Conservation (phyloP, 30 jellyfish, hydroid and myxozoan genomes). For the Cassiopea andromeda region DNA sequence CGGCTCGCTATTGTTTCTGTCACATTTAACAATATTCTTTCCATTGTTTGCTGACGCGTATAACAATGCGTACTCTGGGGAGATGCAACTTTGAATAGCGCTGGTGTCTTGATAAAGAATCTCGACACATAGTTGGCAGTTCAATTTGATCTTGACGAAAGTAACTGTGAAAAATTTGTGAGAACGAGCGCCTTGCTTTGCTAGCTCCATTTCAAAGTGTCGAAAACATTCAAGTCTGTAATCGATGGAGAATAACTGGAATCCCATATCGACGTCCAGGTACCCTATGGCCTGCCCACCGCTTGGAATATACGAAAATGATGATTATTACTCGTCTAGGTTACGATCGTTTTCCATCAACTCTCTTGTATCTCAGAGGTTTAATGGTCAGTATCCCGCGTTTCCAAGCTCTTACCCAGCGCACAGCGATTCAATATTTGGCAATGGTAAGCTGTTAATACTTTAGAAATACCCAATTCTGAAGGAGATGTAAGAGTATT, state of each 20-base stretch:
- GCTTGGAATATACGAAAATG: slow-evolving; percentile 74
- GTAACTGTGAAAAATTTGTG: slow-evolving; percentile 77
- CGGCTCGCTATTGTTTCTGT: slow-evolving; percentile 61
- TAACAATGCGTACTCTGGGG: slow-evolving; percentile 78
- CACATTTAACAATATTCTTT: slow-evolving; percentile 56
- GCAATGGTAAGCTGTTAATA: slow-evolving; percentile 48
- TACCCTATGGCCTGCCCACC: slow-evolving; percentile 70
- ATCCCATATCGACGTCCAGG: slow-evolving; percentile 77
- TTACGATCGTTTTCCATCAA: slow-evolving; percentile 76
- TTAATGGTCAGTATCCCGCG: slow-evolving; percentile 51
- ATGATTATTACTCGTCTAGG: slow-evolving; percentile 66
- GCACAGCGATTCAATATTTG: slow-evolving; percentile 42
- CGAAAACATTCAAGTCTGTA: slow-evolving; percentile 73
- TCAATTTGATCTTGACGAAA: slow-evolving; percentile 71
- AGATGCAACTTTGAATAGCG: slow-evolving; percentile 59
- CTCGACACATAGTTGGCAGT: slow-evolving; percentile 81
- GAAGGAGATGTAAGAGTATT: no score
- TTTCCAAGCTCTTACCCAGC: slow-evolving; percentile 32
- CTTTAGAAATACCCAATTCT: background rate
- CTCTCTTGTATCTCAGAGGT: slow-evolving; percentile 67
- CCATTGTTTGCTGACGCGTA: slow-evolving; percentile 48
- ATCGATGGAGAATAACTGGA: slow-evolving; percentile 85
- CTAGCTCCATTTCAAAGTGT: slow-evolving; percentile 70
- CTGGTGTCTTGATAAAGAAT: slow-evolving; percentile 72
- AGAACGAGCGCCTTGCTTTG: slow-evolving; percentile 79